Conservation (phyloP, 2,888 invertebrate species). For the Mactromeris polynyma region DNA sequence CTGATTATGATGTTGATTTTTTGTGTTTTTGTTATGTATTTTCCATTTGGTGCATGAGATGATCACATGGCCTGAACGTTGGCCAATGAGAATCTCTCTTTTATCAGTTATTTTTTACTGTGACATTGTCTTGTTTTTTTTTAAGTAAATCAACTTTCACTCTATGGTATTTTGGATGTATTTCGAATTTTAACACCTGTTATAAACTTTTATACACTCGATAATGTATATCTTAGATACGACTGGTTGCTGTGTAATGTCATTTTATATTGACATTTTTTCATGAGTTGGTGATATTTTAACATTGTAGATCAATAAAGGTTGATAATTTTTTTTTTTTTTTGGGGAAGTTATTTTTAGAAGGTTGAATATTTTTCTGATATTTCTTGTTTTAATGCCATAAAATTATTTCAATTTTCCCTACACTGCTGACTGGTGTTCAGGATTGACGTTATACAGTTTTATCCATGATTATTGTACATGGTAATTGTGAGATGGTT, state of each 20-base stretch:
- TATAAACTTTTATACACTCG: conserved; percentile 1
- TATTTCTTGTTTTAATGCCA: neutral
- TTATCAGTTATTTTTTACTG: conserved; percentile 33
- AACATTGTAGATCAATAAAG: conserved; percentile 19
- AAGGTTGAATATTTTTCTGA: neutral
- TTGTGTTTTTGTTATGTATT: conserved; percentile 56
- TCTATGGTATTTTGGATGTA: neutral
- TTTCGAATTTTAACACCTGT: conserved; percentile 17
- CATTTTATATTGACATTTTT: neutral
- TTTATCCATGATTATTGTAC: neutral
- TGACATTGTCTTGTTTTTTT: conserved; percentile 22
- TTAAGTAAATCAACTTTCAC: neutral
- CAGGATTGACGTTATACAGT: neutral
- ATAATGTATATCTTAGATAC: neutral
- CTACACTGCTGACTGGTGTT: neutral
- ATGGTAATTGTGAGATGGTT: neutral
- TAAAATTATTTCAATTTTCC: neutral
- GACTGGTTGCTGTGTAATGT: neutral
- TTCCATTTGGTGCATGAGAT: conserved; percentile 71
- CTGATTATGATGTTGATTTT: conserved; percentile 30
- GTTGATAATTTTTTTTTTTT: neutral
- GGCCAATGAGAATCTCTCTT: conserved; percentile 64
- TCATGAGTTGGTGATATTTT: conserved; percentile 8
- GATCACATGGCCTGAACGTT: conserved; percentile 62
- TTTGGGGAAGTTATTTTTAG: neutral